These are phyloP conservation scores for Montipora foliosa DNA, from an alignment of 64 coral and sea anemone species.

Conservation along the genomic window DNA sequence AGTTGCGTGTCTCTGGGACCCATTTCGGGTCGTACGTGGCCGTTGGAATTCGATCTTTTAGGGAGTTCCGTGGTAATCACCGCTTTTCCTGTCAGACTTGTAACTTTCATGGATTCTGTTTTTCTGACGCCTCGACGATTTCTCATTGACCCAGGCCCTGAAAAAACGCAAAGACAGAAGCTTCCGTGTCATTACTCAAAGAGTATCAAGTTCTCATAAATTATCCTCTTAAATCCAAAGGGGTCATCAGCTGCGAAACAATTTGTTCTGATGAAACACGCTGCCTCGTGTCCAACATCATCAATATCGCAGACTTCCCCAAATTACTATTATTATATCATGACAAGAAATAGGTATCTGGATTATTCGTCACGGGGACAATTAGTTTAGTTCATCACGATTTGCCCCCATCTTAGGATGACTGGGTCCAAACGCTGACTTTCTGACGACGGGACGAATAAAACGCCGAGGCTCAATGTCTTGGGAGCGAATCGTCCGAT, in stretches of 20 bases:
- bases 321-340: not conserved
- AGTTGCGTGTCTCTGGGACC: conserved; percentile 9
- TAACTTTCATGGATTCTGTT: conserved; percentile 93
- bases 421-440: too few relatives aligned
- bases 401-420: too few relatives aligned
- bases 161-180: not conserved
- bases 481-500: too few relatives aligned
- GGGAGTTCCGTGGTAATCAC: conserved; percentile 93
- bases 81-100: conserved; percentile 83
- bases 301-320: not conserved
- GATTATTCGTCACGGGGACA: too few relatives aligned
- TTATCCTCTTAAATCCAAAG: too few relatives aligned
- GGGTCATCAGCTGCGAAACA: not conserved
- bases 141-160: conserved; percentile 57
- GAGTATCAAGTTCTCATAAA: too few relatives aligned
- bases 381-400: too few relatives aligned
- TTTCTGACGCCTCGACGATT: conserved; percentile 51
- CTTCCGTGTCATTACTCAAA: too few relatives aligned
- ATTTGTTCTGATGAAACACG: not conserved
- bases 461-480: too few relatives aligned
- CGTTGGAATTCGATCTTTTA: conserved; percentile 70
- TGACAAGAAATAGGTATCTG: too few relatives aligned
- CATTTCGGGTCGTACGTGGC: conserved; percentile 32
- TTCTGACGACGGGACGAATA: too few relatives aligned
- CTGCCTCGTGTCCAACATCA: not conserved